Conservation (phyloP, 30 jellyfish, hydroid and myxozoan genomes). For the Nemopilema nomurai region DNA sequence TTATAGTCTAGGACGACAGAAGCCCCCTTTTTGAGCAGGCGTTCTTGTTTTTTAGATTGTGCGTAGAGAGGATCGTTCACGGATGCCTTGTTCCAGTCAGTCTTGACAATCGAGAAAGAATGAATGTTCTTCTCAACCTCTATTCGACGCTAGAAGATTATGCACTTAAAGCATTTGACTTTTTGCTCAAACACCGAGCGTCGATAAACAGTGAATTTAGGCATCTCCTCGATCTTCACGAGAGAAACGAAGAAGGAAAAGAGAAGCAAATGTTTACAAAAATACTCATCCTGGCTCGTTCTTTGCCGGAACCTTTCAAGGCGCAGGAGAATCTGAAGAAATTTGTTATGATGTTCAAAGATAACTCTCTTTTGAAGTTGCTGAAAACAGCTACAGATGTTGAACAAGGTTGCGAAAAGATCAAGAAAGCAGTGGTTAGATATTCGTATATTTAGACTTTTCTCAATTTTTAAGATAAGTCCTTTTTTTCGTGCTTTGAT, state of each 20-base stretch:
- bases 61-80: conserved; percentile 87
- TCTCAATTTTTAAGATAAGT: too few relatives aligned
- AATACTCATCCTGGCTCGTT: conserved; percentile 41
- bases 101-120: conserved; percentile 62
- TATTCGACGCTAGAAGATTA: conserved; percentile 72
- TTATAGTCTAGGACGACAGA: too few relatives aligned
- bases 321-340: conserved; percentile 93
- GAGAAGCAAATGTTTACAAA: conserved; percentile 29
- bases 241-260: conserved; percentile 27
- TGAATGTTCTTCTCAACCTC: conserved; percentile 69
- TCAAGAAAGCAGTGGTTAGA: conserved; percentile 74
- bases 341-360: conserved; percentile 59
- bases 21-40: too few relatives aligned
- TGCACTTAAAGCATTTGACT: conserved; percentile 66
- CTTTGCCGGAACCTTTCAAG: conserved; percentile 85
- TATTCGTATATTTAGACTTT: too few relatives aligned
- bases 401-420: conserved; percentile 67
- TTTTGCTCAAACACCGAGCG: conserved; percentile 48
- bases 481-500: neutral
- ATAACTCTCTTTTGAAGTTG: conserved; percentile 52
- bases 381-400: conserved; percentile 53
- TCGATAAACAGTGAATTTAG: conserved; percentile 48
- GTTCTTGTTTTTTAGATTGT: conserved; percentile 43
- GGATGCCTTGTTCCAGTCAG: conserved; percentile 96
- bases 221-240: conserved; percentile 37